Evolutionary conservation across 2,797 vertebrate species (phyloP), one percentile per base, ranked within the genome.

Genomic region (Tauraco hartlaubi): DNA sequence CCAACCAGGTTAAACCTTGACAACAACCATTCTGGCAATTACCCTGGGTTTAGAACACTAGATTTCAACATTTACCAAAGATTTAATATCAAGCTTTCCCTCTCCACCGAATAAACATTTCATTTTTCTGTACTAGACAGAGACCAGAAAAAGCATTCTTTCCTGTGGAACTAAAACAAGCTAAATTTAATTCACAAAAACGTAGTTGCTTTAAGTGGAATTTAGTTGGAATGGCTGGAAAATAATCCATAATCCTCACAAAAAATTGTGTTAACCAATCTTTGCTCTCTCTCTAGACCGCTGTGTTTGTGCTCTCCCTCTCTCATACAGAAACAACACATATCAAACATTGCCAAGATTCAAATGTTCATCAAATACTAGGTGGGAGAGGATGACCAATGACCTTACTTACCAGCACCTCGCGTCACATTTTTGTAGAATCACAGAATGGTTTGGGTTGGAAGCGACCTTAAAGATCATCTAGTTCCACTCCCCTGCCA

Each of bases 161-260:
- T 43, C 13, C 44, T 14, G 31, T 62, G 46, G 56, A 78, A 78
- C 33, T 68, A 62, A n/a, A 91, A 66, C 11, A 54, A 67, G 26
- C 6, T 59, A 67, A 87, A 85, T 44, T 67, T 77, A 92, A 64
- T 55, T 84, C 26, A 77, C 39, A 58, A 67, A 66, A 73, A 80
- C 11, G 12, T 11, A 83, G 9, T 3, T 85, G 25, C 15, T 25
- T 37, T 33, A 68, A 62, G 15, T n/a, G n/a, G 46, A 91, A 84
- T 75, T 77, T 21, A 61, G 26, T 61, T 7, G 9, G 56, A 92
- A 64, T 20, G n/a, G 31, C 85, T 54, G 19, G 29, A 90, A 85
- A 52, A 64, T 23, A 61, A 92, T 15, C 21, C 4, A 3, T 29
- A 71, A 64, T 33, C 61, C 21, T 46, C 29, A 67, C 4, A 58